Percentiles rank a stretch among this genome's conserved stretches.
These are phyloP conservation scores for Labeo calbasu DNA, from an alignment of 2,797 vertebrate genomes.

Conservation along the genomic window DNA sequence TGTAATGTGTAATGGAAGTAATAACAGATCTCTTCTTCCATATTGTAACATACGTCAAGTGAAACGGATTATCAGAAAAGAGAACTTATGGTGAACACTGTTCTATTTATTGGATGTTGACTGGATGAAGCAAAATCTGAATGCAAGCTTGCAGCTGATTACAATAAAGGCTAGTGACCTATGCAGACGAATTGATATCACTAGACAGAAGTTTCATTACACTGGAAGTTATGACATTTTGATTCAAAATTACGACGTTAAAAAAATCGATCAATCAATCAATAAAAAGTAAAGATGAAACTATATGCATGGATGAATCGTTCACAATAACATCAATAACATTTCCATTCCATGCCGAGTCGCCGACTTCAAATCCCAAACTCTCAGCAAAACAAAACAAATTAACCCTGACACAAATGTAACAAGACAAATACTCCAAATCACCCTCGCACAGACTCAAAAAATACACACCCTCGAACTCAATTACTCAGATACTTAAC, in stretches of 20 bases:
- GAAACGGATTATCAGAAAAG: not conserved
- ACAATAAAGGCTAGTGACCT: not conserved
- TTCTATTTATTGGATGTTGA: not conserved
- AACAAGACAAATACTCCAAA: constrained; percentile 17
- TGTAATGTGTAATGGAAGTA: not conserved
- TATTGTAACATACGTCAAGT: not conserved
- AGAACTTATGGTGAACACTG: not conserved
- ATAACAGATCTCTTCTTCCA: too few species aligned
- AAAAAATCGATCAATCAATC: not conserved
- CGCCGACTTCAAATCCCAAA: not conserved
- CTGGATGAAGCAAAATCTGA: not conserved
- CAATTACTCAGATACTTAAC: constrained; percentile 64
- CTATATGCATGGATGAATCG: not conserved
- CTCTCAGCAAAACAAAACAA: not conserved
- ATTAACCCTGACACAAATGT: not conserved
- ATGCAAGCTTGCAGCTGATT: not conserved
- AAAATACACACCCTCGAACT: constrained; percentile 48
- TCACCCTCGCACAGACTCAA: constrained; percentile 18
- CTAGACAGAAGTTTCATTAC: not conserved
- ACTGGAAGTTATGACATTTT: not conserved
- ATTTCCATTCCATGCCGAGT: not conserved
- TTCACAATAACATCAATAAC: not conserved
- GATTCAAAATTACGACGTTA: not conserved
- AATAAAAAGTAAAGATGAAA: not conserved
- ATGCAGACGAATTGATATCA: not conserved